These are phyloP conservation scores for Trichosurus vulpecula DNA, from an alignment of 2,797 vertebrate genomes.

Conservation along the genomic window DNA sequence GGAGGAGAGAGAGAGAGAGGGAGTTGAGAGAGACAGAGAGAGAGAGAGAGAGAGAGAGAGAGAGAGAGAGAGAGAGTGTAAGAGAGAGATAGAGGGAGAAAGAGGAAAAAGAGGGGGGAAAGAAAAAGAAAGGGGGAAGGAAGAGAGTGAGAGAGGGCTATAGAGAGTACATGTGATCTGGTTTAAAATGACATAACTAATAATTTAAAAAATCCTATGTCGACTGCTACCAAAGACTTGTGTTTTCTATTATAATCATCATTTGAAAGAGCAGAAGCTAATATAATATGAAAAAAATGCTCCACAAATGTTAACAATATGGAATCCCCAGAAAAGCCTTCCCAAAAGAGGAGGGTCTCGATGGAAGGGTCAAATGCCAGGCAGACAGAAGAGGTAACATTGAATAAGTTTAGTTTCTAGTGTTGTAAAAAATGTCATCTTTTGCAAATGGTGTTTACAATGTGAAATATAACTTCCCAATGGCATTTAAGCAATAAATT, in stretches of 20 bases:
- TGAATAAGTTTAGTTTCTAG: not conserved
- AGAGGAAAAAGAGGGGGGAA: not conserved
- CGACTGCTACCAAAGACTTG: not conserved
- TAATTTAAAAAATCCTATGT: slow-evolving; percentile 27
- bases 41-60: no score
- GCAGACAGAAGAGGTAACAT: not conserved
- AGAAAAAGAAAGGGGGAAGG: not conserved
- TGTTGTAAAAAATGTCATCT: slow-evolving; percentile 27
- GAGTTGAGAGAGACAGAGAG: not conserved
- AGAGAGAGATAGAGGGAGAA: not conserved
- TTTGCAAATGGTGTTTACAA: slow-evolving; percentile 20
- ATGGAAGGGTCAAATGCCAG: not conserved
- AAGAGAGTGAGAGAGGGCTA: not conserved
- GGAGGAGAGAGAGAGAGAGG: not conserved
- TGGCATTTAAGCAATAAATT: slow-evolving; percentile 8
- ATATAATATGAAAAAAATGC: slow-evolving; percentile 28
- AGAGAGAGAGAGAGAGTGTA: no score
- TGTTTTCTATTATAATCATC: not conserved
- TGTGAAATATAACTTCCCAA: slow-evolving; percentile 41
- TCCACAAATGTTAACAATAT: slow-evolving; percentile 14
- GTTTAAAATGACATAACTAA: slow-evolving; percentile 41
- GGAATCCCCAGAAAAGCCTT: not conserved
- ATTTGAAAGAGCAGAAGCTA: slow-evolving; percentile 20
- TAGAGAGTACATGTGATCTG: not conserved
- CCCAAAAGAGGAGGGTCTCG: not conserved